Conservation (phyloP, 2,888 invertebrate genomes). For the Operophtera brumata region DNA sequence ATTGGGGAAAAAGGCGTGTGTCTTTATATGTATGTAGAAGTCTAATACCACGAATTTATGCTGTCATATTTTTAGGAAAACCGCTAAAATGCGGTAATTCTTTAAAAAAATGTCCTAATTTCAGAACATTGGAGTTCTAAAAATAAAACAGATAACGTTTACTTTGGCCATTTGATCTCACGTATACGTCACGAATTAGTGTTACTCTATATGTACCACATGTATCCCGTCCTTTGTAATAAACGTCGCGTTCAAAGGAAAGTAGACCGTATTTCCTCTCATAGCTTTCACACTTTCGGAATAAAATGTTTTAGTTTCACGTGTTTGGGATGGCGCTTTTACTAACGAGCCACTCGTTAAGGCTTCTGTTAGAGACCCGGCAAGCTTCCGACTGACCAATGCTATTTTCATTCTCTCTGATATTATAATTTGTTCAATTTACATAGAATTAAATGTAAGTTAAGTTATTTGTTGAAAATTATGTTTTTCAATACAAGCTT, state of each 20-base stretch:
- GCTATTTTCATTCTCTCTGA: slow-evolving; percentile 10
- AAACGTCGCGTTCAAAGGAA: slow-evolving; percentile 16
- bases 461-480: too few species aligned
- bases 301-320: slow-evolving; percentile 25
- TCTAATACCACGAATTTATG: too few species aligned
- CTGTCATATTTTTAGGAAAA: background rate
- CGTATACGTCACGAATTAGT: slow-evolving; percentile 19
- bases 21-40: too few species aligned
- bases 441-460: background rate
- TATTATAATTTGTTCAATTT: background rate
- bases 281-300: slow-evolving; percentile 15
- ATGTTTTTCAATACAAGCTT: too few species aligned
- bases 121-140: slow-evolving; percentile 17
- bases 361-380: slow-evolving; percentile 23
- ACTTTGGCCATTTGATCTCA: slow-evolving; percentile 17
- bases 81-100: background rate
- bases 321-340: slow-evolving; percentile 25
- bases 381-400: slow-evolving; percentile 15
- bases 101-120: background rate
- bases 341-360: slow-evolving; percentile 27
- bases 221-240: slow-evolving; percentile 19
- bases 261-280: slow-evolving; percentile 17
- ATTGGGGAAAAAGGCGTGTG: too few species aligned
- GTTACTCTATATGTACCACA: slow-evolving; percentile 22
- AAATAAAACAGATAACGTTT: slow-evolving; percentile 14